phyloP scores from a whole-genome alignment of 2,797 vertebrate genomes.

The Enteromius afrohamiltoni region DNA sequence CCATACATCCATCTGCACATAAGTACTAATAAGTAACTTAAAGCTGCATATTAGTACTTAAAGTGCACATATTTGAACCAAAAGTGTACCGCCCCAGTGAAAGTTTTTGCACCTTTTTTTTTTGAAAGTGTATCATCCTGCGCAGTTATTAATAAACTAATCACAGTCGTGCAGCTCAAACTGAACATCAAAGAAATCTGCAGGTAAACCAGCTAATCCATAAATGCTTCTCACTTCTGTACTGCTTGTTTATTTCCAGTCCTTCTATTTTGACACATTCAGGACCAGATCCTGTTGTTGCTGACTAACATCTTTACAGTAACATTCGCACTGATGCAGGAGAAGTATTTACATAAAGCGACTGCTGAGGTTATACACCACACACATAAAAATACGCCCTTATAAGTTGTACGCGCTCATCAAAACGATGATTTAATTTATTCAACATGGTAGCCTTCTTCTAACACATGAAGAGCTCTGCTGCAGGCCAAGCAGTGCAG shows the following conservation, averaged over 20 bases:
- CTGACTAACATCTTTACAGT: neutral
- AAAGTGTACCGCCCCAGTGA: no score
- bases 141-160: neutral
- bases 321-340: neutral
- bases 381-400: neutral
- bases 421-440: neutral
- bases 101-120: no score
- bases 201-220: conserved; percentile 12
- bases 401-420: neutral
- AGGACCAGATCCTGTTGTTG: neutral
- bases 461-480: neutral
- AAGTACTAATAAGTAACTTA: no score
- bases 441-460: neutral
- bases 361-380: neutral
- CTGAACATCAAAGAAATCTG: neutral
- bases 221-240: conserved; percentile 24
- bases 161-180: neutral
- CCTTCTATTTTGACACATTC: conserved; percentile 8
- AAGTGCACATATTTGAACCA: no score
- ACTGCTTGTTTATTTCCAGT: neutral
- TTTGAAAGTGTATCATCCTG: neutral
- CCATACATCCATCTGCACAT: neutral
- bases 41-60: no score
- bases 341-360: neutral
- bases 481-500: neutral